These are phyloP conservation scores for Limnephilus marmoratus DNA, from an alignment of 2,888 invertebrate genomes.

Conservation along the genomic window DNA sequence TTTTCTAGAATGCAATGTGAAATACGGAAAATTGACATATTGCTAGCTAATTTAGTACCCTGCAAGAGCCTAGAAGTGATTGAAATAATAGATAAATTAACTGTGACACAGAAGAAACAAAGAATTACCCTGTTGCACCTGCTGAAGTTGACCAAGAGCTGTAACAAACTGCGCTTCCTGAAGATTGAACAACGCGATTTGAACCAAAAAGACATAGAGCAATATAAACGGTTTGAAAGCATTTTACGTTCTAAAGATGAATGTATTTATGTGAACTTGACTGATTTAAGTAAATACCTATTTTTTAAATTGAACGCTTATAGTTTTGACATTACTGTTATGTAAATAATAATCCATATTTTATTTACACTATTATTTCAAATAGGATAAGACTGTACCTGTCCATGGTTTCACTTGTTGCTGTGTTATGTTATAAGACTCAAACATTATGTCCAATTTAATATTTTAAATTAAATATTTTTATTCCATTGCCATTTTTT, in stretches of 20 bases:
- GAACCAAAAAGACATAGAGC: neutral
- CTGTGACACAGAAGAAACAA: conserved; percentile 27
- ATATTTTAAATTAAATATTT: conserved; percentile 28
- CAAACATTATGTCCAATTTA: conserved; percentile 24
- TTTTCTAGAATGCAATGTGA: conserved; percentile 36
- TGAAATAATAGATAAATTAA: conserved; percentile 24
- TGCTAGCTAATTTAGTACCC: conserved; percentile 8
- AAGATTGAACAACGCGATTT: conserved; percentile 36
- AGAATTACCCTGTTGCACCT: conserved; percentile 15
- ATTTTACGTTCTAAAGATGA: conserved; percentile 34
- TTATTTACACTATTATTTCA: neutral
- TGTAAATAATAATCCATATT: conserved; percentile 26
- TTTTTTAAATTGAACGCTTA: conserved; percentile 27
- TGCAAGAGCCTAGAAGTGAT: conserved; percentile 12
- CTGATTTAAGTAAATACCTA: neutral
- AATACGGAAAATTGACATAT: conserved; percentile 4
- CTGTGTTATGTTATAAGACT: conserved; percentile 40
- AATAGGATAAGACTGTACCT: conserved; percentile 22
- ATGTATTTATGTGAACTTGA: conserved; percentile 40
- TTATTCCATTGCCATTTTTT: neutral
- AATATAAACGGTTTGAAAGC: conserved; percentile 41
- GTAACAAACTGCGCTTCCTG: conserved; percentile 18
- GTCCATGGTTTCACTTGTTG: conserved; percentile 19
- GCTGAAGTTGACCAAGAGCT: conserved; percentile 12
- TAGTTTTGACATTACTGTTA: conserved; percentile 25